These are phyloP conservation scores for Sula dactylatra DNA, from an alignment of 2,113 vertebrate species.

Conservation along the genomic window DNA sequence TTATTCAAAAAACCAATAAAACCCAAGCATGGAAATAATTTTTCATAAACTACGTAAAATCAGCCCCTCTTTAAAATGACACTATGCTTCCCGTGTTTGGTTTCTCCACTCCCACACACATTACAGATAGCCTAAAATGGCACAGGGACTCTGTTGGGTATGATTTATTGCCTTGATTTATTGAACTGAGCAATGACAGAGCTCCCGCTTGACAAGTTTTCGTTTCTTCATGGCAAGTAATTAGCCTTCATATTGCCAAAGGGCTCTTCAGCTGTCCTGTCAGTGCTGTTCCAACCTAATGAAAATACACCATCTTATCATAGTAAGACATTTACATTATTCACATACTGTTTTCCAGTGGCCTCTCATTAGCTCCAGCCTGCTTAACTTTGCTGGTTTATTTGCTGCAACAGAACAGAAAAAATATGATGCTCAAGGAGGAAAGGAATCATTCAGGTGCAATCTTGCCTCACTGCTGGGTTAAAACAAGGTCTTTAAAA, in stretches of 20 bases:
- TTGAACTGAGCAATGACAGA: conserved; percentile 60
- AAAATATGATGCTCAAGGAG: not conserved
- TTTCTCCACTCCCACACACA: not conserved
- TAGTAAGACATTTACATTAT: conserved; percentile 39
- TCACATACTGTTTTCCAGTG: conserved; percentile 37
- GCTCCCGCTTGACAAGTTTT: conserved; percentile 63
- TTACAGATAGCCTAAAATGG: conserved; percentile 17
- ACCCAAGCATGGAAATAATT: not conserved
- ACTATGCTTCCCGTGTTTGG: not conserved
- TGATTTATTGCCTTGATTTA: conserved; percentile 74
- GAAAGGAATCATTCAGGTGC: not conserved
- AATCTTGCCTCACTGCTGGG: not conserved
- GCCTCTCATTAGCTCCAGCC: conserved; percentile 40
- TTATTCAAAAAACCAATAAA: not conserved
- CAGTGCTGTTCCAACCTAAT: conserved; percentile 49
- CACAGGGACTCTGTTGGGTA: not conserved
- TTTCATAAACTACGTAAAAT: not conserved
- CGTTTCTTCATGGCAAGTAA: conserved; percentile 72
- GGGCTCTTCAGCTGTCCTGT: conserved; percentile 69
- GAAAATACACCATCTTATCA: conserved; percentile 54
- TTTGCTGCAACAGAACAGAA: not conserved
- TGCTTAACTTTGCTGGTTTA: conserved; percentile 5
- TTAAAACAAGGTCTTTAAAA: not conserved
- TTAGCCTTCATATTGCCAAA: conserved; percentile 75
- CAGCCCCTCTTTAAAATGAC: not conserved